Evolutionary conservation across 2,888 invertebrate species (phyloP).

Genomic region (Carabus problematicus): DNA sequence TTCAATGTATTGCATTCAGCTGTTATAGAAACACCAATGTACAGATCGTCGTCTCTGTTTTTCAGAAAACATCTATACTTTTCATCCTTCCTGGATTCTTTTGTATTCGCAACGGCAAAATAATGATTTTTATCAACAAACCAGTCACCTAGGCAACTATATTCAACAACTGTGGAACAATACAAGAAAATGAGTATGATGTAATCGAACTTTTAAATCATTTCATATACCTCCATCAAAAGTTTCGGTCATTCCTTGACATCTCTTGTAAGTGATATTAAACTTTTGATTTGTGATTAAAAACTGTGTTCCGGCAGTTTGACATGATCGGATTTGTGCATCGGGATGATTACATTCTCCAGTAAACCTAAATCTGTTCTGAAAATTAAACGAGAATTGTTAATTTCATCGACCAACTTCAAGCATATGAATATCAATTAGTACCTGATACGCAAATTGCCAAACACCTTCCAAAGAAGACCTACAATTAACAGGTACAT

Average conservation of each 20-base stretch:
- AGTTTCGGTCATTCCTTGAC: slow-evolving; percentile 87
- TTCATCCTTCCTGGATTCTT: slow-evolving; percentile 93
- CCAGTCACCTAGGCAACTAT: slow-evolving; percentile 94
- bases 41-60: slow-evolving; percentile 92
- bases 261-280: slow-evolving; percentile 90
- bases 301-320: slow-evolving; percentile 94
- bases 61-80: slow-evolving; percentile 93
- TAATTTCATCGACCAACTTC: not conserved
- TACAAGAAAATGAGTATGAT: slow-evolving; percentile 1
- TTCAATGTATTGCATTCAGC: slow-evolving; percentile 92
- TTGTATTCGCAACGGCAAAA: slow-evolving; percentile 96
- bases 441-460: slow-evolving; percentile 87
- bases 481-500: slow-evolving; percentile 87
- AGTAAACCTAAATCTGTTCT: slow-evolving; percentile 85
- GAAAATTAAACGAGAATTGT: slow-evolving; percentile 35
- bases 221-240: slow-evolving; percentile 73
- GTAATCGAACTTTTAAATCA: slow-evolving; percentile 29
- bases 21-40: slow-evolving; percentile 90
- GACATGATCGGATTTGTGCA: slow-evolving; percentile 91
- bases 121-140: slow-evolving; percentile 95
- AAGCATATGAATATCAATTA: slow-evolving; percentile 22
- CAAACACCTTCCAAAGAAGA: slow-evolving; percentile 95
- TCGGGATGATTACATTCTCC: slow-evolving; percentile 91
- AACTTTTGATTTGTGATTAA: slow-evolving; percentile 97
- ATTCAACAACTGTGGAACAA: slow-evolving; percentile 74